A percentile compares a stretch with the other conserved stretches of the same genome.
Conservation (phyloP, 2,888 invertebrate genomes). For the Cryptophagus acutangulus region DNA sequence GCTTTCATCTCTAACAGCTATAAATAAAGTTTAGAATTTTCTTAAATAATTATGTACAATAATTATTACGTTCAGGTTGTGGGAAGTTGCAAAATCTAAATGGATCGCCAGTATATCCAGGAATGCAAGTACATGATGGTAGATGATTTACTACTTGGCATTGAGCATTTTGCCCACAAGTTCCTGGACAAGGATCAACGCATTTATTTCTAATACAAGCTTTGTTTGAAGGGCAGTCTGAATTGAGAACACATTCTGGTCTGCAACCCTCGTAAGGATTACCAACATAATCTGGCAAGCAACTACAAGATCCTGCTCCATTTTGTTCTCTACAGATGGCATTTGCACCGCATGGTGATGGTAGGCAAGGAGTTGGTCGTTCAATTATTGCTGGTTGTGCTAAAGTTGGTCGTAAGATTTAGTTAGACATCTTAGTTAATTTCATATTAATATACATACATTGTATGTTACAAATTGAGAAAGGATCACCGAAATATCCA, state of each 20-base stretch:
- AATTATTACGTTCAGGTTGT: slow-evolving; percentile 30
- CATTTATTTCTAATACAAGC: slow-evolving; percentile 70
- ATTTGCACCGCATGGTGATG: slow-evolving; percentile 67
- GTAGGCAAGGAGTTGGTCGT: slow-evolving; percentile 52
- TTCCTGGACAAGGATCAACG: slow-evolving; percentile 71
- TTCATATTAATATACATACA: slow-evolving; percentile 11
- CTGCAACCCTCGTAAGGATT: slow-evolving; percentile 71
- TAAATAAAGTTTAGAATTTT: slow-evolving; percentile 17
- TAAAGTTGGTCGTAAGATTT: no score
- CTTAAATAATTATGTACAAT: not conserved
- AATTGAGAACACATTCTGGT: slow-evolving; percentile 67
- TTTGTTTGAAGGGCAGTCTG: slow-evolving; percentile 64
- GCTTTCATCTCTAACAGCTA: slow-evolving; percentile 47
- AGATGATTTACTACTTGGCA: slow-evolving; percentile 71
- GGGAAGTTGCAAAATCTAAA: slow-evolving; percentile 51
- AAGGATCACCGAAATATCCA: slow-evolving; percentile 50
- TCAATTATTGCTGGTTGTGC: slow-evolving; percentile 18
- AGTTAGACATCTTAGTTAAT: slow-evolving; percentile 1
- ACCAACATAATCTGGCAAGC: slow-evolving; percentile 64
- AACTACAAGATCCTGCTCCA: slow-evolving; percentile 60
- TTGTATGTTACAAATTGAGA: slow-evolving; percentile 44
- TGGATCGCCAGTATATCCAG: slow-evolving; percentile 43
- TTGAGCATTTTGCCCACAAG: slow-evolving; percentile 67
- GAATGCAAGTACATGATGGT: slow-evolving; percentile 60
- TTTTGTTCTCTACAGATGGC: slow-evolving; percentile 57